Percentiles rank a stretch among this genome's conserved stretches.
phyloP scores from a whole-genome alignment of 2,888 invertebrate genomes.

The Pseudolycoriella hygida region DNA sequence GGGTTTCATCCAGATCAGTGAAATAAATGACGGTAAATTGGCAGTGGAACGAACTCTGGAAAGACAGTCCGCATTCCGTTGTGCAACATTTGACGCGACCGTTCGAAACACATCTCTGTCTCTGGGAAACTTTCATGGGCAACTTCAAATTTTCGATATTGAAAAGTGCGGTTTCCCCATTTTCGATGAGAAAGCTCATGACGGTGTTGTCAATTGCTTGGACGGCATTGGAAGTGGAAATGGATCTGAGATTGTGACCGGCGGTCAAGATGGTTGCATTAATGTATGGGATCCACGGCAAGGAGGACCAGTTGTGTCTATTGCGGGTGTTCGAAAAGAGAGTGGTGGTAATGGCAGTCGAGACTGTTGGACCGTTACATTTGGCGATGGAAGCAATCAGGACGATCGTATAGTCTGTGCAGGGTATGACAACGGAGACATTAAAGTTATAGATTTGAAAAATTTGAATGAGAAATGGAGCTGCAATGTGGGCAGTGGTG shows the following conservation, averaged over 20 bases:
- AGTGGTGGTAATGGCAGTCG: conserved; percentile 30
- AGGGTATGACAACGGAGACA: conserved; percentile 91
- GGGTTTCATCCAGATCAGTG: conserved; percentile 57
- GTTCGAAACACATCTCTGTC: conserved; percentile 64
- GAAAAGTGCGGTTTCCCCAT: conserved; percentile 53
- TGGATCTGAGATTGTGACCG: conserved; percentile 89
- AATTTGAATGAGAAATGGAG: conserved; percentile 78
- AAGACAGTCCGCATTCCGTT: conserved; percentile 74
- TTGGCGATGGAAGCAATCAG: conserved; percentile 79
- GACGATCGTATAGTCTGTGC: conserved; percentile 74
- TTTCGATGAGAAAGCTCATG: conserved; percentile 62
- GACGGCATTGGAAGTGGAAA: conserved; percentile 84
- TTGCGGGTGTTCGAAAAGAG: conserved; percentile 42
- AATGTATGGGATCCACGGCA: conserved; percentile 94
- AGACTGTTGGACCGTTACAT: conserved; percentile 89
- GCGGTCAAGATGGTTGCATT: conserved; percentile 82
- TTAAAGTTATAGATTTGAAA: conserved; percentile 82
- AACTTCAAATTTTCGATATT: conserved; percentile 69
- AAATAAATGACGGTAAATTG: conserved; percentile 55
- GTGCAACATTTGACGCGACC: conserved; percentile 84
- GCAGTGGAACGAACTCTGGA: conserved; percentile 54
- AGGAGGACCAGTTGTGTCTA: conserved; percentile 75
- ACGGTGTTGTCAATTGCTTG: conserved; percentile 73
- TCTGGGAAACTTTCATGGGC: conserved; percentile 78
- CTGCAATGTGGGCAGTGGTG: conserved; percentile 79